Percentiles rank a stretch among this genome's conserved stretches.
These are phyloP conservation scores for Horisme vitalbata DNA, from an alignment of 2,888 invertebrate genomes.

Conservation along the genomic window DNA sequence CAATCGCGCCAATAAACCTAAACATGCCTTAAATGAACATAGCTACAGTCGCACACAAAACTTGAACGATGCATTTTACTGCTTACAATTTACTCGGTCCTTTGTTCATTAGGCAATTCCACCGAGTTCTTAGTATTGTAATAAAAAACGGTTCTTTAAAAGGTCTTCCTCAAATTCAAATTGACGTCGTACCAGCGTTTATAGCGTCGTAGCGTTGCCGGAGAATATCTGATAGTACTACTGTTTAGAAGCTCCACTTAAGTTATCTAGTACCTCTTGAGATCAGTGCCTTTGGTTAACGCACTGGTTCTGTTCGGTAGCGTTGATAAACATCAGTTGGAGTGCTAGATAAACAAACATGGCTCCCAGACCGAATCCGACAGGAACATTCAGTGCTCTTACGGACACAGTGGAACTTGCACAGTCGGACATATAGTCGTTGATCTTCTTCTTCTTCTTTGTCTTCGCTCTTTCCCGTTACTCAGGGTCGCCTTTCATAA, in stretches of 20 bases:
- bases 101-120: constrained; percentile 24
- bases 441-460: too few species aligned
- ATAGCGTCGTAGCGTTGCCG: constrained; percentile 7
- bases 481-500: too few species aligned
- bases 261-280: too few species aligned
- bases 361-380: too few species aligned
- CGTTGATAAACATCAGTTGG: too few species aligned
- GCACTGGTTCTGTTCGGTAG: too few species aligned
- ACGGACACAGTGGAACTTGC: too few species aligned
- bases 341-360: too few species aligned
- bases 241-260: neutral
- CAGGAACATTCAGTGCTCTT: too few species aligned
- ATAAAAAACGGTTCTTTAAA: constrained; percentile 19
- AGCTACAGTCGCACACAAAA: constrained; percentile 4
- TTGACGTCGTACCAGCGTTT: constrained; percentile 19
- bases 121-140: constrained; percentile 16
- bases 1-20: constrained; percentile 9
- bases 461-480: too few species aligned
- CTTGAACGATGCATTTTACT: constrained; percentile 23
- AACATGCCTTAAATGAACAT: constrained; percentile 15
- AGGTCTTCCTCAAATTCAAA: constrained; percentile 20
- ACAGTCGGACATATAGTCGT: too few species aligned
- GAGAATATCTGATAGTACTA: constrained; percentile 4
- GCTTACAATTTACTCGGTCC: constrained; percentile 22
- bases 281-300: too few species aligned